These are phyloP conservation scores for Pelvicachromis taeniatus DNA, from an alignment of 2,113 vertebrate genomes.

Conservation along the genomic window DNA sequence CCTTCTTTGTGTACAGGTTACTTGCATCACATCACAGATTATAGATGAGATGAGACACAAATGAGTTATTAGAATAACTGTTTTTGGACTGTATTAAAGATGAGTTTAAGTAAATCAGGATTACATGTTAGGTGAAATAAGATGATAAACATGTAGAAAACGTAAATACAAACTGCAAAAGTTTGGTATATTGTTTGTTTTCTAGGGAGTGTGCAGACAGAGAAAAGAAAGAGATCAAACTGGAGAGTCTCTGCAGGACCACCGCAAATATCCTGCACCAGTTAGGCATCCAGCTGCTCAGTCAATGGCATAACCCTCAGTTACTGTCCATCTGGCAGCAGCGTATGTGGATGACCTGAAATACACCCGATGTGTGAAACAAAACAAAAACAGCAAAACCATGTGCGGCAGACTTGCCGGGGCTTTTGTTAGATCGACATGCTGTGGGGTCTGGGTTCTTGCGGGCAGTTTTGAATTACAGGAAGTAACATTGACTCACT, in stretches of 20 bases:
- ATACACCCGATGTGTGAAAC: not conserved
- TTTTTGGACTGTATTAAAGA: not conserved
- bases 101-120: not conserved
- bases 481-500: slow-evolving; percentile 65
- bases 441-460: slow-evolving; percentile 48
- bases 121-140: not conserved
- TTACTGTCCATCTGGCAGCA: slow-evolving; percentile 34
- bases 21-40: not conserved
- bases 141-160: not conserved
- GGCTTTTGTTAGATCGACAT: not conserved
- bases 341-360: slow-evolving; percentile 9
- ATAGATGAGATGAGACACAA: not conserved
- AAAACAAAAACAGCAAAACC: slow-evolving; percentile 9
- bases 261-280: not conserved
- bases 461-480: slow-evolving; percentile 55
- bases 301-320: not conserved
- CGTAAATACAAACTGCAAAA: not conserved
- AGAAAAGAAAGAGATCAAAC: not conserved
- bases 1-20: not conserved
- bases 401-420: not conserved
- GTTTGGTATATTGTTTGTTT: not conserved
- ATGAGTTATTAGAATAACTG: not conserved
- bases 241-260: not conserved
- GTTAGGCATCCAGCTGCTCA: slow-evolving; percentile 30
- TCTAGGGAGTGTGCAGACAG: not conserved